Evolutionary conservation across 2,888 invertebrate species (phyloP).

Genomic region (Machimus atricapillus): DNA sequence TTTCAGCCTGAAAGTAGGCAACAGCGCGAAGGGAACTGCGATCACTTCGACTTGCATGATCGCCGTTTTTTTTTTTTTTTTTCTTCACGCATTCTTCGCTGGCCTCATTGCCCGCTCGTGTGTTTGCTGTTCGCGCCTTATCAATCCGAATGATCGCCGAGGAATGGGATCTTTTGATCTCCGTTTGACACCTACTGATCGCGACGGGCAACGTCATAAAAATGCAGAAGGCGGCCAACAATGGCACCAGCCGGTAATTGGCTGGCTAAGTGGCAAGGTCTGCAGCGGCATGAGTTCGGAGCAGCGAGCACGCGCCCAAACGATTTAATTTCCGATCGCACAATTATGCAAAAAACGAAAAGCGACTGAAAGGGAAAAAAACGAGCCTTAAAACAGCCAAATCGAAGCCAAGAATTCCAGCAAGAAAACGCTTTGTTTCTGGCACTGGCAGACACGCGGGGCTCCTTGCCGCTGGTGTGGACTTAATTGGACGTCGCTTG

Average conservation of each 20-base stretch:
- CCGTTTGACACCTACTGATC: slow-evolving; percentile 27
- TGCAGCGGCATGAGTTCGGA: background rate
- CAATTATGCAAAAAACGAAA: slow-evolving; percentile 10
- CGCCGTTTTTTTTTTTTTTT: background rate
- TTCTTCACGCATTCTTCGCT: background rate
- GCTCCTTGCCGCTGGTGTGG: background rate
- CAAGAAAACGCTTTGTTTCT: slow-evolving; percentile 8
- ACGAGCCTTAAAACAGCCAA: background rate
- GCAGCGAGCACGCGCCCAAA: slow-evolving; percentile 20
- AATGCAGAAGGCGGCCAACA: slow-evolving; percentile 5
- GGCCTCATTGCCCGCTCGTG: background rate
- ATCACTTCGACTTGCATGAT: background rate
- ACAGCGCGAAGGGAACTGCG: background rate
- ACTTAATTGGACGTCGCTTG: slow-evolving; percentile 3
- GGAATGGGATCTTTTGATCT: slow-evolving; percentile 24
- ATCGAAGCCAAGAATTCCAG: background rate
- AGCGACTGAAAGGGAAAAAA: background rate
- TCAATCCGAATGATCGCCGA: background rate
- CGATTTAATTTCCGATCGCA: slow-evolving; percentile 28
- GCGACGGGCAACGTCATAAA: slow-evolving; percentile 2
- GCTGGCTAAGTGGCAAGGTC: slow-evolving; percentile 18
- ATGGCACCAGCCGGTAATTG: slow-evolving; percentile 22
- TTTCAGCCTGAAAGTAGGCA: background rate
- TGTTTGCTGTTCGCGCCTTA: slow-evolving; percentile 4
- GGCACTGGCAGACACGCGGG: background rate